A percentile compares a stretch with the other conserved stretches of the same genome.
phyloP scores from a whole-genome alignment of 2,797 vertebrate species.

The Gymnoscopelus microlampas region DNA sequence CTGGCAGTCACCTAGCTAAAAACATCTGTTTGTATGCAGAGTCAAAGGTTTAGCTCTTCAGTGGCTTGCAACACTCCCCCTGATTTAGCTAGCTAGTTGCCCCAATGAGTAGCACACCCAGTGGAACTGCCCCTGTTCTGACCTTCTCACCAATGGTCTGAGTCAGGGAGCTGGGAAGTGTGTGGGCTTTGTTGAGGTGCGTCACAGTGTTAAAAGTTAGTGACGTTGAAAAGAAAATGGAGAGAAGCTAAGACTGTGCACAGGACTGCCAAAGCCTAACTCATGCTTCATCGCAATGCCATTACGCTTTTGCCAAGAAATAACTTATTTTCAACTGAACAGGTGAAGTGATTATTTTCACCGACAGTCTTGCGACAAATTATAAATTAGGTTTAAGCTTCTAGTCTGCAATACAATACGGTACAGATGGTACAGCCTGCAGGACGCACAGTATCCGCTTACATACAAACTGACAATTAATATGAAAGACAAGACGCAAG shows the following conservation, averaged over 20 bases:
- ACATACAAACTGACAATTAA: not conserved
- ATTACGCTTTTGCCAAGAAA: no score
- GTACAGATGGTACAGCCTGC: not conserved
- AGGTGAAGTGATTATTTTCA: no score
- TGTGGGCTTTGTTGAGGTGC: slow-evolving; percentile 4
- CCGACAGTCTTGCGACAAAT: no score
- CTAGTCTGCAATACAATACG: slow-evolving; percentile 6
- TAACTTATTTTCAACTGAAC: no score
- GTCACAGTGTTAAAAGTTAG: slow-evolving; percentile 21
- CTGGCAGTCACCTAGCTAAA: not conserved
- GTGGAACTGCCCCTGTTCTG: slow-evolving; percentile 46
- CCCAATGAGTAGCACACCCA: slow-evolving; percentile 34
- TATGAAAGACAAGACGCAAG: no score
- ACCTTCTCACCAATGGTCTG: slow-evolving; percentile 2
- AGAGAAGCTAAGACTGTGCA: not conserved
- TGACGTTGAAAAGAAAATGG: not conserved
- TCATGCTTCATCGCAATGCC: no score
- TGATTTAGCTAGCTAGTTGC: not conserved
- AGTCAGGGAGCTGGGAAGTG: slow-evolving; percentile 19
- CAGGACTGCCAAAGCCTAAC: no score
- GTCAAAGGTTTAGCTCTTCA: slow-evolving; percentile 2
- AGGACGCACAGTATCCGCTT: not conserved
- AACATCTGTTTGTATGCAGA: not conserved
- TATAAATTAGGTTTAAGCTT: not conserved
- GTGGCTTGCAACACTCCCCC: slow-evolving; percentile 2